Percentiles rank a stretch among this genome's conserved stretches.
Evolutionary conservation across 1,140 invertebrate species (phyloP).

Genomic region (Amphibalanus amphitrite): DNA sequence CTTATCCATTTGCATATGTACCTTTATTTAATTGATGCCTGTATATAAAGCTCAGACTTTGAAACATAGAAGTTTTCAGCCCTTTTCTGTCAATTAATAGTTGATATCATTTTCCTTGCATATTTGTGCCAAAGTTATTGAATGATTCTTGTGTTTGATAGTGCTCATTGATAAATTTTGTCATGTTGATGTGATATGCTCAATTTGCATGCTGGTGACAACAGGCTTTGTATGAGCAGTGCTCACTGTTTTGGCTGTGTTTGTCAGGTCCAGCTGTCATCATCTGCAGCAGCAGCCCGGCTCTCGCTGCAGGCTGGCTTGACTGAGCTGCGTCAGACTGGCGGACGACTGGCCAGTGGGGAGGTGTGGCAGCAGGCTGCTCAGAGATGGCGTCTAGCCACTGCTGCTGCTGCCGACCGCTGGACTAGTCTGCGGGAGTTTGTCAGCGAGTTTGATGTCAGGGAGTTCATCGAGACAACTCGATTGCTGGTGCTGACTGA

Average conservation of each 20-base stretch:
- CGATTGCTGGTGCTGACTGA: not conserved
- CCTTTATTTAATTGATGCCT: not conserved
- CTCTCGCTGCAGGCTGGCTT: not conserved
- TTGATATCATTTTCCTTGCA: not conserved
- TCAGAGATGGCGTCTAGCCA: not conserved
- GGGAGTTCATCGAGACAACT: not conserved
- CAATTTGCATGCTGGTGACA: too few species aligned
- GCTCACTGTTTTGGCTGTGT: too few species aligned
- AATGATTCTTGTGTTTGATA: too few species aligned
- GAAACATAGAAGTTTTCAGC: too few species aligned
- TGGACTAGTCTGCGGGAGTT: not conserved
- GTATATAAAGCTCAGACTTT: too few species aligned
- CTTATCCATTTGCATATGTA: not conserved
- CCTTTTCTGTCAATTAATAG: too few species aligned
- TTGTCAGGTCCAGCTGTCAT: not conserved
- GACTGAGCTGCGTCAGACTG: not conserved
- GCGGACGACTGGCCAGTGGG: not conserved
- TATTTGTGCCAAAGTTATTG: not conserved
- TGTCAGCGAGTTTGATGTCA: not conserved
- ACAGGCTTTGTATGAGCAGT: too few species aligned
- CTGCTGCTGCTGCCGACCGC: not conserved
- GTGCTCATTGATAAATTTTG: too few species aligned
- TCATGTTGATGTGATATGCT: not conserved
- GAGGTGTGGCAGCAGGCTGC: not conserved
- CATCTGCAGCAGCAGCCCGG: too few species aligned